Evolutionary conservation across 53 echinoderm and acorn worm genomes (phyloP), one percentile per base, ranked within the genome.

Genomic region (Patiria pectinifera): DNA sequence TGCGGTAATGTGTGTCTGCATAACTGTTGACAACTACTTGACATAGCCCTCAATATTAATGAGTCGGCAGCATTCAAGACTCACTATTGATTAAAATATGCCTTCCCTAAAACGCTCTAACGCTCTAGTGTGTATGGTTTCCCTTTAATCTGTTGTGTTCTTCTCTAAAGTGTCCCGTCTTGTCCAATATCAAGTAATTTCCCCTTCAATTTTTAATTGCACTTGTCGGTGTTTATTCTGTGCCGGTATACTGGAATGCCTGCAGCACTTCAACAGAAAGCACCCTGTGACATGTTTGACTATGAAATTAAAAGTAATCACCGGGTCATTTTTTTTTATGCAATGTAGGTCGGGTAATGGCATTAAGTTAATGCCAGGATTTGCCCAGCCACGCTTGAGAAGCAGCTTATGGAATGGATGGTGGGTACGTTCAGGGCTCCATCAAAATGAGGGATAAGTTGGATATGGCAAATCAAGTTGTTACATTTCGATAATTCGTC

Each of bases 161-260:
- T 14, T 43, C 69, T 46, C 25, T 53, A 53, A 45, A 85, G 10
- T 79, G 45, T 69, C 35, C 85, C 66, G 45, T 69, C 69, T 21
- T 21, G 85, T 85, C 66, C 69, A 85, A 66, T 62, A 85, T 85
- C 70, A 46, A 63, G 66, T 66, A 85, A 69, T 85, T 66, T 85
- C 63, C 70, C 21, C 69, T 85, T 85, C 85, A 66, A 14, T 74
- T 86, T 71, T 86, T 86, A 86, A 86, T 86, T 24, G 72, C 74
- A 86, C 71, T 74, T 86, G 86, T 86, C 74, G 23, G 11, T 86
- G 86, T 86, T 86, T 75, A 71, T 35, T 59, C 71, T 74, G 22
- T 74, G 23, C 22, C 4, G 24, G 6, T 74, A 3, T 5, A 0
- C 24, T 74, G 66, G 66, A 24, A 74, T 2, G 74, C 74, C 74